phyloP scores from a whole-genome alignment of 2,113 vertebrate species.

The Cephalopholis sonnerati region DNA sequence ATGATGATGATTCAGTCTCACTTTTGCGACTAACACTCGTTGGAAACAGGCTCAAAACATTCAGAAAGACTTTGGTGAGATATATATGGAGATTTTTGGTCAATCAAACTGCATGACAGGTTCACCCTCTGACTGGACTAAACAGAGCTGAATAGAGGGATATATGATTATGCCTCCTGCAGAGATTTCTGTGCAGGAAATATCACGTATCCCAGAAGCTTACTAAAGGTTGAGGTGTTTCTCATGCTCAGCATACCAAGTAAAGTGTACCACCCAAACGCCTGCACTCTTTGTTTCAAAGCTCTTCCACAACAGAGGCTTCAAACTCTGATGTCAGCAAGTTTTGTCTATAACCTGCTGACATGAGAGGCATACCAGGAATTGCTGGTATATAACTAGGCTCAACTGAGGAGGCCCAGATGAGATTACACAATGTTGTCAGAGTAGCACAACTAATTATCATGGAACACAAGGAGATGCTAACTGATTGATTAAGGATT shows the following conservation, averaged over 20 bases:
- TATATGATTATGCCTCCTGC: slow-evolving; percentile 6
- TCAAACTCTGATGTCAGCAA: slow-evolving; percentile 58
- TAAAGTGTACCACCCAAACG: slow-evolving; percentile 17
- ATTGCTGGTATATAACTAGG: slow-evolving; percentile 38
- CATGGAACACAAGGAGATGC: slow-evolving; percentile 71
- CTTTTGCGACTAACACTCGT: background rate
- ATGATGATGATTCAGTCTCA: slow-evolving; percentile 15
- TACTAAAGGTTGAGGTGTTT: slow-evolving; percentile 44
- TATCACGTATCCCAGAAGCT: slow-evolving; percentile 38
- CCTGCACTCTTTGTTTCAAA: slow-evolving; percentile 30
- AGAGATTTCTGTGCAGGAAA: slow-evolving; percentile 6
- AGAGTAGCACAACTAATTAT: slow-evolving; percentile 69
- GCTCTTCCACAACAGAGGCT: slow-evolving; percentile 41
- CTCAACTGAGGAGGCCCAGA: slow-evolving; percentile 52
- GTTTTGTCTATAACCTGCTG: slow-evolving; percentile 59
- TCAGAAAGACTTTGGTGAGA: slow-evolving; percentile 2
- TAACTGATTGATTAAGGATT: slow-evolving; percentile 79
- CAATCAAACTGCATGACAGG: background rate
- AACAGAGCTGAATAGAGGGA: slow-evolving; percentile 1
- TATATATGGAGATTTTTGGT: background rate
- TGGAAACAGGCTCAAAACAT: slow-evolving; percentile 9
- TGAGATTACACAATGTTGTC: slow-evolving; percentile 67
- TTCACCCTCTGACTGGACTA: background rate
- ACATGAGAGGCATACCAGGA: slow-evolving; percentile 52
- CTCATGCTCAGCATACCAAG: slow-evolving; percentile 49